Conservation (phyloP, 2,888 invertebrate species). For the Mellilla xanthometata region DNA sequence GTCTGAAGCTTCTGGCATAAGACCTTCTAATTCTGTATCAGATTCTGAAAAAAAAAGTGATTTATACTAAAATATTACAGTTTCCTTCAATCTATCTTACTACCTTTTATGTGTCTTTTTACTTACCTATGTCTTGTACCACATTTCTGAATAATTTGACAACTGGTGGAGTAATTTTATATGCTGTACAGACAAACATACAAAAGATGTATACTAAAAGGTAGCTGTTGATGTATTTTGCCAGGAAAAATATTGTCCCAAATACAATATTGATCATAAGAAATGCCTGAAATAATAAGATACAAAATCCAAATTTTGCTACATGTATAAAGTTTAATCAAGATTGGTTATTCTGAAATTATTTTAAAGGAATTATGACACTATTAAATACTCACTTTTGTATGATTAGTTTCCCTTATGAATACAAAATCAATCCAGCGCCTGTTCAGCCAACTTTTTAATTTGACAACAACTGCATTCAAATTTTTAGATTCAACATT, state of each 20-base stretch:
- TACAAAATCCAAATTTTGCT: too few species aligned
- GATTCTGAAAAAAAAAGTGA: conserved; percentile 54
- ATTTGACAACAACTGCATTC: conserved; percentile 34
- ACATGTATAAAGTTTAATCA: too few species aligned
- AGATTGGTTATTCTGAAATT: background rate
- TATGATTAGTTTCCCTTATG: conserved; percentile 66
- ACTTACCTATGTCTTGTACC: conserved; percentile 66
- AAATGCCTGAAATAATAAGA: conserved; percentile 55
- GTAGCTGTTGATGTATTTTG: conserved; percentile 65
- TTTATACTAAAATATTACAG: background rate
- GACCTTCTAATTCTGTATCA: conserved; percentile 67
- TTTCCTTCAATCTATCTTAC: too few species aligned
- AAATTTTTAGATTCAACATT: conserved; percentile 49
- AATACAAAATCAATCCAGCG: conserved; percentile 55
- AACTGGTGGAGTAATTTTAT: conserved; percentile 58
- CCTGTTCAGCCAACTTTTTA: conserved; percentile 46
- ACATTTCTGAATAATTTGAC: conserved; percentile 53
- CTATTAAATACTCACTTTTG: conserved; percentile 54
- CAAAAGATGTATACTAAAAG: conserved; percentile 53
- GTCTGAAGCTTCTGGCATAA: conserved; percentile 69
- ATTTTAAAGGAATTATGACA: background rate
- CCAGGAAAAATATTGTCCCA: conserved; percentile 53
- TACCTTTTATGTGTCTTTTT: background rate
- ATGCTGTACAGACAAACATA: conserved; percentile 52
- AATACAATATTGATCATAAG: conserved; percentile 62